Conservation (phyloP, 2,797 vertebrate genomes). For the Saxicola maurus region DNA sequence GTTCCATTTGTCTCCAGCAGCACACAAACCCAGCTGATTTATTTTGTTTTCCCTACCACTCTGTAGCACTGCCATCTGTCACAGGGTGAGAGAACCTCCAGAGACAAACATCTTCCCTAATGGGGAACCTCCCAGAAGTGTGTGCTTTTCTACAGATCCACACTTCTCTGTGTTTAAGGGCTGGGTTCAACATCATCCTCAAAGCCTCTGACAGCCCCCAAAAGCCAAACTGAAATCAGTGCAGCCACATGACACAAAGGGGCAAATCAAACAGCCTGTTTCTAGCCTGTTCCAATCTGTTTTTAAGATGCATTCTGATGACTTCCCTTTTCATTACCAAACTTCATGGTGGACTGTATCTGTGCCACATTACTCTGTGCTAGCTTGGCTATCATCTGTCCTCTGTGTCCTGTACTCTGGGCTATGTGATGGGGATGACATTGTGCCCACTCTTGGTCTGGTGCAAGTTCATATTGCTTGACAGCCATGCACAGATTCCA, state of each 20-base stretch:
- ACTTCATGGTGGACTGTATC: background rate
- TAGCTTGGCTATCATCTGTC: background rate
- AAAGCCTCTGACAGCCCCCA: background rate
- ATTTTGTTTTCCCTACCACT: constrained; percentile 11
- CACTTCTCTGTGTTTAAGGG: background rate
- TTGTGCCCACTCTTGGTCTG: background rate
- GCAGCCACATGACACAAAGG: background rate
- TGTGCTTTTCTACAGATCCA: background rate
- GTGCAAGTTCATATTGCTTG: background rate
- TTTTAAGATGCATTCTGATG: background rate
- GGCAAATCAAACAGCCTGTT: background rate
- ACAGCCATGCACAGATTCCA: background rate
- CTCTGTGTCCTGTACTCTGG: background rate
- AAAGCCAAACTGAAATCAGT: background rate
- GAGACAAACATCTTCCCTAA: background rate
- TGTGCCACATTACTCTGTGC: background rate
- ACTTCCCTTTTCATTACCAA: background rate
- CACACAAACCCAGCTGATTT: constrained; percentile 27
- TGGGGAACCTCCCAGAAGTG: background rate
- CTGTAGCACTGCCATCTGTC: background rate
- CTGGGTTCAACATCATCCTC: background rate
- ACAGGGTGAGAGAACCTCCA: background rate
- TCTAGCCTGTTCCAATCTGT: background rate
- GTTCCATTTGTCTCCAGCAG: constrained; percentile 49
- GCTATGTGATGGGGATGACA: background rate